Base-by-base conservation (phyloP, 1,140 invertebrate species). In the Achatina immaculata region DNA sequence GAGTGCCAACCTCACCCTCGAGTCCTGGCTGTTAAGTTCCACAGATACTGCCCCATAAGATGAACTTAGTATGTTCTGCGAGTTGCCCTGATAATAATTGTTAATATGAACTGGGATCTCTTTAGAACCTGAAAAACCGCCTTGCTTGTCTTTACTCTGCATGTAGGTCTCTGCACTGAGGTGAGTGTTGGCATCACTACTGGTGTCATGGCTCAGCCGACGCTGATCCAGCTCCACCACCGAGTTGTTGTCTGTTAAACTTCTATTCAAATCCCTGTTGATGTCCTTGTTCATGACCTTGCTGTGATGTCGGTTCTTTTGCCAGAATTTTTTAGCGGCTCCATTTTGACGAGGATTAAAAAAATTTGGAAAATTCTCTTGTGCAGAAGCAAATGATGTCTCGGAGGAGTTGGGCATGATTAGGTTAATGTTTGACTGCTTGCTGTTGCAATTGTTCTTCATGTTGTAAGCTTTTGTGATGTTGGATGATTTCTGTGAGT, bases 271-370 rank as follows among this genome's bases (percentile, higher is more conserved):
- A 68, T 89, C 86, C 82, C 87, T 86, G n/a, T 87, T 88, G 68
- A 89, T 82, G 66, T 89, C 87, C 77, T 89, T 88, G 68, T 86
- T 89, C 73, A 90, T 85, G 36, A 89, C 83, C 84, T 95, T 94
- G 82, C 95, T 93, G 38, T 88, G 89, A 83, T 96, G 93, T 74
- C 95, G 93, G 88, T 97, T 96, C 87, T 96, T 96, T 82, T 96
- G 95, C 89, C 97, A 97, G 90, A 97, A 97, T 86, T 96, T 96
- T 81, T 96, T 94, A 0, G 96, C 96, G 0, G 97, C 95, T 24
- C 96, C 96, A 89, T 96, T 97, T 90, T 98, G 96, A 87, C 96
- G 95, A 0, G 96, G 95, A 92, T 98, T 97, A 87, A 97, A 97
- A 90, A 97, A 98, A 90, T 96, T 93, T 86, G 87, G 84, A 65